Conservation (phyloP, 2,888 invertebrate species). For the Rhamphomyia laevipes region DNA sequence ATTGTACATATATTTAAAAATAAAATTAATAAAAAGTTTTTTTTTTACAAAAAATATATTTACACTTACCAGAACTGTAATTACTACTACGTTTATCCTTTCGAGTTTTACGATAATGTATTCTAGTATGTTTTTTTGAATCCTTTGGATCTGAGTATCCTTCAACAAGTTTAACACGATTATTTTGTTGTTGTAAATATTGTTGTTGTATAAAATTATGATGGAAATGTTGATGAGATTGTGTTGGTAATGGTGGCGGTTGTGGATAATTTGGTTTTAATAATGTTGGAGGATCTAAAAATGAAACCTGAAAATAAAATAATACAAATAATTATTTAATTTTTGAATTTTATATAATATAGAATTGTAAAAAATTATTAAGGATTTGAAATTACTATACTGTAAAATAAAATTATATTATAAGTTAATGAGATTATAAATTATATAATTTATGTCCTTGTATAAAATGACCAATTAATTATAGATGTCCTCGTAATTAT, state of each 20-base stretch:
- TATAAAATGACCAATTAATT: too few species aligned
- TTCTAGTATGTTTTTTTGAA: constrained; percentile 24
- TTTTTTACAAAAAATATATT: not conserved
- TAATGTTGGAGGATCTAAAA: constrained; percentile 19
- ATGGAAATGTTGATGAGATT: not conserved
- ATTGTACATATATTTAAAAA: not conserved
- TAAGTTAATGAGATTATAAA: too few species aligned
- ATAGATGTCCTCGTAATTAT: too few species aligned
- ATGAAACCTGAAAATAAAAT: constrained; percentile 18
- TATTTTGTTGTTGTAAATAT: constrained; percentile 20
- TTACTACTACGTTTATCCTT: constrained; percentile 27
- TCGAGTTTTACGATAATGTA: constrained; percentile 9
- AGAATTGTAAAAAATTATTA: too few species aligned
- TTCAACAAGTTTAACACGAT: constrained; percentile 35
- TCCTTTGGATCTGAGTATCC: constrained; percentile 38
- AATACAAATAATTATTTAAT: not conserved
- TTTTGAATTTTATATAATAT: too few species aligned
- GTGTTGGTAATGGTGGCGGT: constrained; percentile 5
- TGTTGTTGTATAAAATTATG: constrained; percentile 3
- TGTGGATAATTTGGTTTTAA: constrained; percentile 4
- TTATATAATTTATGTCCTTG: too few species aligned
- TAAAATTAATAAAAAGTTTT: not conserved
- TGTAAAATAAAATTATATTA: too few species aligned
- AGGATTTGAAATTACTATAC: too few species aligned
- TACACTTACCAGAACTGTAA: constrained; percentile 35